A percentile compares a stretch with the other conserved stretches of the same genome.
Evolutionary conservation across 2,113 vertebrate genomes (phyloP).

Genomic region (Nestor notabilis): DNA sequence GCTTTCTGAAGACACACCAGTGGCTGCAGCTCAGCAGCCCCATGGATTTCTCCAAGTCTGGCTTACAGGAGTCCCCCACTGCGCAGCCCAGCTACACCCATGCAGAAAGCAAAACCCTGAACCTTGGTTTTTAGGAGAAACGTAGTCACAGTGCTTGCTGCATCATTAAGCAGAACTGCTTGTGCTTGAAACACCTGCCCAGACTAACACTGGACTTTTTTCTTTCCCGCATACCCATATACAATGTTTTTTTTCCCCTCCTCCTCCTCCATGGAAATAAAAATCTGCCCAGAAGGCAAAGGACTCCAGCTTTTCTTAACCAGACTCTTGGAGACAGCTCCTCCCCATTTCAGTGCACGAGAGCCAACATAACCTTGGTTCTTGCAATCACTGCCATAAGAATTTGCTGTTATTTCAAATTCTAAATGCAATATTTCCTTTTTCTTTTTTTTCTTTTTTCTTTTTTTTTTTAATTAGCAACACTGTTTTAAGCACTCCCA

Average conservation of each 20-base stretch:
- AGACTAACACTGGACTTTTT: rapidly evolving
- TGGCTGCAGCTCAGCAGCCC: background rate
- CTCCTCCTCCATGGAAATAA: background rate
- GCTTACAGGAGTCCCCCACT: background rate
- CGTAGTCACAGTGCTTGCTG: background rate
- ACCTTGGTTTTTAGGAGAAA: rapidly evolving
- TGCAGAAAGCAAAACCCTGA: background rate
- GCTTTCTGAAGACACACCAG: background rate
- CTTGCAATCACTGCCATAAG: background rate
- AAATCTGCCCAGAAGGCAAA: background rate
- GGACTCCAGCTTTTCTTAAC: background rate
- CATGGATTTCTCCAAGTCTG: background rate
- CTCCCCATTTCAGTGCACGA: background rate
- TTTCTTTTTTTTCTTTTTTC: too few species aligned
- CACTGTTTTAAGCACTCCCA: background rate
- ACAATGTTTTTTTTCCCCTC: background rate
- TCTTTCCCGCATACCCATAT: background rate
- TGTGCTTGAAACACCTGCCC: background rate
- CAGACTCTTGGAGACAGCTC: background rate
- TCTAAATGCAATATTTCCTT: background rate
- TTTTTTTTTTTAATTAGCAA: background rate
- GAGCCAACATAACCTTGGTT: background rate
- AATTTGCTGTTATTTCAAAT: background rate
- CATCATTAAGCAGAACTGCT: background rate
- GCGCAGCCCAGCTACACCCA: background rate